Conservation (phyloP, 1,140 invertebrate genomes). For the Drosophila pseudoananassae region DNA sequence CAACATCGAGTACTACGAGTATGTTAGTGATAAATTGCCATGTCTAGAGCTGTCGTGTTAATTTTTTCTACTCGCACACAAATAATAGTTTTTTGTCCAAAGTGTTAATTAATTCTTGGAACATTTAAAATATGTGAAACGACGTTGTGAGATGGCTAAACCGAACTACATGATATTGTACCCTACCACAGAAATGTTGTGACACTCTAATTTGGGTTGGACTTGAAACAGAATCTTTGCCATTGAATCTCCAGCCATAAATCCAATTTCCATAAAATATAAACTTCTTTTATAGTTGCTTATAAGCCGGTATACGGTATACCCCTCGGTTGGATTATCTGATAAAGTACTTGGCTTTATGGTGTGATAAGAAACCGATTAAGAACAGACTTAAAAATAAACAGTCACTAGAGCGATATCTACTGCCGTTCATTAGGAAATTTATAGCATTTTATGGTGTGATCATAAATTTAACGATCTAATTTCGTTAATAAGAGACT, state of each 20-base stretch:
- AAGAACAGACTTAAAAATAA: slow-evolving; percentile 52
- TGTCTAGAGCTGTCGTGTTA: slow-evolving; percentile 81
- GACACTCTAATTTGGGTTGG: slow-evolving; percentile 32
- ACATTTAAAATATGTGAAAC: slow-evolving; percentile 63
- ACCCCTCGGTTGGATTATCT: slow-evolving; percentile 8
- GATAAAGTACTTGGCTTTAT: slow-evolving; percentile 10
- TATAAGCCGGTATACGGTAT: not conserved
- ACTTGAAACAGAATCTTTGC: too few relatives aligned
- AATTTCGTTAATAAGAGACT: slow-evolving; percentile 73
- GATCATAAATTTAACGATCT: slow-evolving; percentile 69
- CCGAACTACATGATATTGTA: slow-evolving; percentile 22
- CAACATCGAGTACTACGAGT: slow-evolving; percentile 15
- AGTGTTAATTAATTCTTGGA: slow-evolving; percentile 81
- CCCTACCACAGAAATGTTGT: slow-evolving; percentile 10
- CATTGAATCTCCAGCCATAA: not conserved
- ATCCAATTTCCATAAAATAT: not conserved
- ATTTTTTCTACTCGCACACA: slow-evolving; percentile 74
- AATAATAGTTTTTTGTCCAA: slow-evolving; percentile 76
- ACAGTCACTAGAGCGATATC: slow-evolving; percentile 33
- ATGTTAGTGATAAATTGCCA: slow-evolving; percentile 80
- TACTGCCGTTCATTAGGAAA: slow-evolving; percentile 60
- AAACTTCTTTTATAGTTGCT: not conserved
- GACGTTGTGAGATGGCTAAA: slow-evolving; percentile 14
- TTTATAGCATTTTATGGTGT: slow-evolving; percentile 59
- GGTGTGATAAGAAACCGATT: slow-evolving; percentile 67